phyloP scores from a whole-genome alignment of 2,797 vertebrate species.

The Monodelphis domestica region DNA sequence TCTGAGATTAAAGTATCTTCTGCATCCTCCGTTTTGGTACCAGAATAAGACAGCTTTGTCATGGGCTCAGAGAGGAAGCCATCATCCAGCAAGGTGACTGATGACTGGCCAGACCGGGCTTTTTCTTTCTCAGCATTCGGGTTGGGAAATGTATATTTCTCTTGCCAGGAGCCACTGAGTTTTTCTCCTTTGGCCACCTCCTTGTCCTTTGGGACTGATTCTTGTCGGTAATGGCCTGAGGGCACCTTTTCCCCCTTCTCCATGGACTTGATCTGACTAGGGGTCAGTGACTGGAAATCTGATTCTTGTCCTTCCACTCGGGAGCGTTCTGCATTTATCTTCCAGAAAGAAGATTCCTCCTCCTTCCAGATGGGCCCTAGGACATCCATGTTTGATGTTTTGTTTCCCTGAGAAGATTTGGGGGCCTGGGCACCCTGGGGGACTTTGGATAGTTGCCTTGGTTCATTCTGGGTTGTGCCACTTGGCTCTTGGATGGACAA shows the following conservation, averaged over 20 bases:
- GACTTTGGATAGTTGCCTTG: conserved; percentile 85
- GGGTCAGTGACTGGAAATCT: conserved; percentile 94
- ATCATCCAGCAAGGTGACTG: conserved; percentile 85
- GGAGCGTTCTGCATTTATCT: conserved; percentile 95
- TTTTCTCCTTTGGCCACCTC: conserved; percentile 86
- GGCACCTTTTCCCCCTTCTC: conserved; percentile 96
- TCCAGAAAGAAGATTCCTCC: conserved; percentile 95
- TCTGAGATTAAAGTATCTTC: conserved; percentile 76
- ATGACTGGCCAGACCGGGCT: conserved; percentile 86
- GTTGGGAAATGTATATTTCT: conserved; percentile 81
- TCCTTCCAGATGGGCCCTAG: conserved; percentile 86
- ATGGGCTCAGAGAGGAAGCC: conserved; percentile 85
- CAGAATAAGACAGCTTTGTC: conserved; percentile 79
- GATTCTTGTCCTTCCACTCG: conserved; percentile 92
- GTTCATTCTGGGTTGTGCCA: conserved; percentile 82
- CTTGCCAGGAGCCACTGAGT: conserved; percentile 84
- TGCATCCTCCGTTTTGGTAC: conserved; percentile 70
- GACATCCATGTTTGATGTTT: conserved; percentile 88
- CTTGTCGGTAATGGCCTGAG: conserved; percentile 91
- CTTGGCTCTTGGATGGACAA: conserved; percentile 87
- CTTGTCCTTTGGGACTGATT: conserved; percentile 82
- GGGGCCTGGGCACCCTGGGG: conserved; percentile 80
- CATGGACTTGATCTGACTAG: conserved; percentile 98
- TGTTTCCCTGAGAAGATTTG: conserved; percentile 86
- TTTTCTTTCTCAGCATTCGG: conserved; percentile 88